Evolutionary conservation across 1,140 invertebrate genomes (phyloP).

Genomic region (Drosophila punjabiensis): DNA sequence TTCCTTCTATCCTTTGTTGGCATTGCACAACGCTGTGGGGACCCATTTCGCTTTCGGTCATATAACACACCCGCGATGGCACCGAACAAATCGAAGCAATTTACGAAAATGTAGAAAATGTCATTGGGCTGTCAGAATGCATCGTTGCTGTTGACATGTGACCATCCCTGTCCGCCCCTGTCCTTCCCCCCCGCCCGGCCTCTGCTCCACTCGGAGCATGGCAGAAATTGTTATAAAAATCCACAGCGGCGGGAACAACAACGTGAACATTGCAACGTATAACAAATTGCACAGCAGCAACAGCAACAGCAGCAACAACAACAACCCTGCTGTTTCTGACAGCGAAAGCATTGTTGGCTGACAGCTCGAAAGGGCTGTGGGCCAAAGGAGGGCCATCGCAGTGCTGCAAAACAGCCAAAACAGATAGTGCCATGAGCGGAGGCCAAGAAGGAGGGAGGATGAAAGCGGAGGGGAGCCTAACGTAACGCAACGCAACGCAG

Average conservation of each 20-base stretch:
- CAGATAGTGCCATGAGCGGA: slow-evolving; percentile 31
- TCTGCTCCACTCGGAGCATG: slow-evolving; percentile 10
- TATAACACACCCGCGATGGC: slow-evolving; percentile 61
- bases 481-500: slow-evolving; percentile 51
- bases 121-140: slow-evolving; percentile 85
- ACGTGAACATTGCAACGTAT: slow-evolving; percentile 66
- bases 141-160: slow-evolving; percentile 83
- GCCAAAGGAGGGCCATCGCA: slow-evolving; percentile 4
- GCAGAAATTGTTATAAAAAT: slow-evolving; percentile 65
- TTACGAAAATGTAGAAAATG: slow-evolving; percentile 85
- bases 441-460: slow-evolving; percentile 6
- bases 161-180: slow-evolving; percentile 41
- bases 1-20: slow-evolving; percentile 1
- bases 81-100: slow-evolving; percentile 82
- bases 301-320: slow-evolving; percentile 38
- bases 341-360: slow-evolving; percentile 82
- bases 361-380: slow-evolving; percentile 57
- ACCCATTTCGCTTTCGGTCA: slow-evolving; percentile 55
- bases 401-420: slow-evolving; percentile 23
- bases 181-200: not conserved
- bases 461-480: slow-evolving; percentile 14
- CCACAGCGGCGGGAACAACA: slow-evolving; percentile 33
- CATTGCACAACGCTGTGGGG: slow-evolving; percentile 52
- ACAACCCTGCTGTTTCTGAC: slow-evolving; percentile 73
- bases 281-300: slow-evolving; percentile 77